Evolutionary conservation across 2,888 invertebrate genomes (phyloP).

Genomic region (Aphidius colemani): DNA sequence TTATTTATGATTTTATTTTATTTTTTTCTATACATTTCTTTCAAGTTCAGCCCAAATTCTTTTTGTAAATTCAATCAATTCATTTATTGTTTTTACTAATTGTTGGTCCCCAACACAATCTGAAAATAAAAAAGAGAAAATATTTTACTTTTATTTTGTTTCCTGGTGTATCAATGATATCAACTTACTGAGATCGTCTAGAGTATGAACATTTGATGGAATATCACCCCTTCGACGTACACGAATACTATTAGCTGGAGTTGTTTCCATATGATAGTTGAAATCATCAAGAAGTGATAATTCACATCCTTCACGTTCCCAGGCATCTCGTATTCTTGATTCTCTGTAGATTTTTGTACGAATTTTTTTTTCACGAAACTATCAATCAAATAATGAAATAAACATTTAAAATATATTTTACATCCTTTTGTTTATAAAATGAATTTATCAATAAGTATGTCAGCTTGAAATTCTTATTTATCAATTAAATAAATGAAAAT

Average conservation of each 20-base stretch:
- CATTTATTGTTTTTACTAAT: conserved; percentile 70
- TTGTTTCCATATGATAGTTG: not conserved
- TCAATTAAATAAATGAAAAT: not conserved
- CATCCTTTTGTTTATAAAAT: no score
- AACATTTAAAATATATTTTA: no score
- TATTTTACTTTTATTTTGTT: no score
- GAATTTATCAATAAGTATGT: not conserved
- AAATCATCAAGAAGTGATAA: conserved; percentile 39
- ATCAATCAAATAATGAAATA: conserved; percentile 14
- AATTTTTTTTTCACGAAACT: conserved; percentile 52
- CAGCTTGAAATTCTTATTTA: not conserved
- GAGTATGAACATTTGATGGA: conserved; percentile 63
- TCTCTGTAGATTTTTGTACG: conserved; percentile 50
- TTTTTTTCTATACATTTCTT: conserved; percentile 54
- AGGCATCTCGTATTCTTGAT: conserved; percentile 44
- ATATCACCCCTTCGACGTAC: conserved; percentile 69
- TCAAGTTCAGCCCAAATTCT: conserved; percentile 73
- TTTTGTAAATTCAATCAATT: conserved; percentile 71
- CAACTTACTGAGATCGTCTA: conserved; percentile 65
- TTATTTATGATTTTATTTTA: not conserved
- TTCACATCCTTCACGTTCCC: conserved; percentile 52
- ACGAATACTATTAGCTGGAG: conserved; percentile 40
- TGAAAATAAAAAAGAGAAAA: conserved; percentile 30
- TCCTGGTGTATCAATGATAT: not conserved
- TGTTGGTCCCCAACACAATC: conserved; percentile 61